Evolutionary conservation across 2,888 invertebrate species (phyloP).

Genomic region (Epirrhoe tristata): DNA sequence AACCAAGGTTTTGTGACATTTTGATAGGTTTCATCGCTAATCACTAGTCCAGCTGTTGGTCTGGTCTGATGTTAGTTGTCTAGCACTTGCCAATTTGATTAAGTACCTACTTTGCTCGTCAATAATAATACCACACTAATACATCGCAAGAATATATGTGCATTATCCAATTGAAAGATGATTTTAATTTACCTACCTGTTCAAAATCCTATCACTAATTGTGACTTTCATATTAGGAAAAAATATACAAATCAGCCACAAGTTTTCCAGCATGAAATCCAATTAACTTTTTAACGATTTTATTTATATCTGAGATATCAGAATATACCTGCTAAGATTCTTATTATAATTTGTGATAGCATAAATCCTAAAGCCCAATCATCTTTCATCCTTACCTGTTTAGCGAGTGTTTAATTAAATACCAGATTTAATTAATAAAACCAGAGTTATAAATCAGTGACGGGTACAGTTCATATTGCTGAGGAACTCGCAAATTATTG

Average conservation of each 20-base stretch:
- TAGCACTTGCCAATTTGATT: background rate
- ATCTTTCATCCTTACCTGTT: conserved; percentile 10
- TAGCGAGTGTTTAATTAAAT: conserved; percentile 26
- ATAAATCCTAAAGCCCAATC: background rate
- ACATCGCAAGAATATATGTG: background rate
- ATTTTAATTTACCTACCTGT: background rate
- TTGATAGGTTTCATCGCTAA: conserved; percentile 3
- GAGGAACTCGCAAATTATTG: conserved; percentile 65
- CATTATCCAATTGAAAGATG: background rate
- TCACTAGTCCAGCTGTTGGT: conserved; percentile 1
- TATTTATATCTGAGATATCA: background rate
- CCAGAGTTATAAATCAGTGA: conserved; percentile 24
- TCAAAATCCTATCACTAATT: background rate
- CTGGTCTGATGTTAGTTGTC: background rate
- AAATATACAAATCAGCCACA: background rate
- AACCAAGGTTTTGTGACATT: background rate
- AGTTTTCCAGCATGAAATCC: background rate
- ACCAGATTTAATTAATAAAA: conserved; percentile 25
- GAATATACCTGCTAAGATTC: background rate
- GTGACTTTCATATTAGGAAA: background rate
- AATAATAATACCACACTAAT: background rate
- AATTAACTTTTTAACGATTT: background rate
- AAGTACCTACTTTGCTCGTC: background rate
- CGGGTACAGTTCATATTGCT: conserved; percentile 24
- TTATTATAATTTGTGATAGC: background rate